A percentile compares a stretch with the other conserved stretches of the same genome.
These are phyloP conservation scores for Cotesia typhae DNA, from an alignment of 1,140 invertebrate genomes.

Conservation along the genomic window DNA sequence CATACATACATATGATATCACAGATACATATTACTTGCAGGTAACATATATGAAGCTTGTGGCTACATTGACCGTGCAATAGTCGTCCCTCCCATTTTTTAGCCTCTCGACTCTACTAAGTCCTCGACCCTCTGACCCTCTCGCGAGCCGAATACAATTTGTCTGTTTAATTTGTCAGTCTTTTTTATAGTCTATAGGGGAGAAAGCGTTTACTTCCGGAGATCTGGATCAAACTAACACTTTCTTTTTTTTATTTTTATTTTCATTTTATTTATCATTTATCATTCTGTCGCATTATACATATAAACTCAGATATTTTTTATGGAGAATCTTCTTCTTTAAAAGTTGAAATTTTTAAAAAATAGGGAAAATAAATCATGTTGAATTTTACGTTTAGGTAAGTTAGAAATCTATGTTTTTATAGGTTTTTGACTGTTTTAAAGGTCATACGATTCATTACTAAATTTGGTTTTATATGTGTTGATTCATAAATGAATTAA, in stretches of 20 bases:
- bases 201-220: constrained; percentile 34
- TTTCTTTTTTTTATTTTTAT: constrained; percentile 33
- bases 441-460: no score
- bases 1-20: constrained; percentile 30
- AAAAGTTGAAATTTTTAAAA: no score
- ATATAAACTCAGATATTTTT: neutral
- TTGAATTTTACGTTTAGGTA: no score
- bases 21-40: constrained; percentile 24
- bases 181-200: constrained; percentile 3
- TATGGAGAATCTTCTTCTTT: no score
- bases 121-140: constrained; percentile 37
- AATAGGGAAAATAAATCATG: no score
- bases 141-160: constrained; percentile 13
- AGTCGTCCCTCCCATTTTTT: constrained; percentile 23
- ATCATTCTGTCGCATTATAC: neutral
- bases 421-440: constrained; percentile 6
- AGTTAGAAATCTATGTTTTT: neutral
- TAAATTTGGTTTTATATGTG: no score
- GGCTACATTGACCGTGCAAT: constrained; percentile 36
- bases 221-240: constrained; percentile 31
- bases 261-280: neutral
- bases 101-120: constrained; percentile 4
- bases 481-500: no score
- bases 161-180: neutral
- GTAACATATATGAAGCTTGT: constrained; percentile 9